These are phyloP conservation scores for Psilopsiagon aurifrons DNA, from an alignment of 2,113 vertebrate genomes.

Conservation along the genomic window DNA sequence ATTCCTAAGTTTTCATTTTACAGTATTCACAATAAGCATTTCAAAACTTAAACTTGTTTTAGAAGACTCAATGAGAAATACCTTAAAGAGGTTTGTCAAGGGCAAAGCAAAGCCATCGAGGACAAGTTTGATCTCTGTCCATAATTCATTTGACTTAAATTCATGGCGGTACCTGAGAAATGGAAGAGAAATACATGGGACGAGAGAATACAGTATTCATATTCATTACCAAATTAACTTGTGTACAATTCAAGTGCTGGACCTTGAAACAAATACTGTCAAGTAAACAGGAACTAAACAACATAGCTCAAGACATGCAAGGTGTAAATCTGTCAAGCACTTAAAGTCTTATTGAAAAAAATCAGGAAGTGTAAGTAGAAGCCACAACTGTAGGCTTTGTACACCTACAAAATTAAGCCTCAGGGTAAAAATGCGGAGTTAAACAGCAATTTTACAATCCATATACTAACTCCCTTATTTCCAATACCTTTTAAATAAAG, in stretches of 20 bases:
- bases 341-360: neutral
- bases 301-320: neutral
- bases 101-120: conserved; percentile 95
- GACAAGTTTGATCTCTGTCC: conserved; percentile 97
- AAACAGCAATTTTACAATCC: neutral
- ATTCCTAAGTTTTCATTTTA: neutral
- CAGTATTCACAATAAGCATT: neutral
- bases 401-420: neutral
- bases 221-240: neutral
- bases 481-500: conserved; percentile 92
- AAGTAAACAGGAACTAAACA: neutral
- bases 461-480: accelerated
- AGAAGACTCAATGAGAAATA: conserved; percentile 60
- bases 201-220: neutral
- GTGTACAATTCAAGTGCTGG: neutral
- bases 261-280: neutral
- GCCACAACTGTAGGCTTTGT: neutral
- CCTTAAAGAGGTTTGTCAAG: conserved; percentile 97
- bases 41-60: neutral
- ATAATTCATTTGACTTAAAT: conserved; percentile 97
- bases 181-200: neutral
- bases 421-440: neutral
- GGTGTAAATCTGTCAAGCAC: neutral
- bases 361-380: neutral
- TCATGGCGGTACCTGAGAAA: conserved; percentile 93